Evolutionary conservation across 2,888 invertebrate genomes (phyloP).

Genomic region (Machimus rusticus): DNA sequence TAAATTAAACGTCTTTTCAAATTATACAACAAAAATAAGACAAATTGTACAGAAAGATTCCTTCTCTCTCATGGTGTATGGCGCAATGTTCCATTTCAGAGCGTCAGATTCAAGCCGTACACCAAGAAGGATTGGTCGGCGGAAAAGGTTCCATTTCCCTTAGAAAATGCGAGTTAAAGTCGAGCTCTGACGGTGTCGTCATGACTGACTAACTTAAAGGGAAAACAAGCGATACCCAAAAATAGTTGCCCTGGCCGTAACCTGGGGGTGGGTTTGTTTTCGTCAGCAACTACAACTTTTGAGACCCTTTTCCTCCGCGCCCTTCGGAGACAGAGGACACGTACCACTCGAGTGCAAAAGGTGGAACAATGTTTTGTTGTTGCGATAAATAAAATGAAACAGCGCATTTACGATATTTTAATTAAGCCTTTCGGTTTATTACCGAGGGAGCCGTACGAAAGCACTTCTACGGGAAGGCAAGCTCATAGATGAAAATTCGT

Average conservation of each 20-base stretch:
- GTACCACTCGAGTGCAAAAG: neutral
- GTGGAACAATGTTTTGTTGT: neutral
- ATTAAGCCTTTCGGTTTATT: constrained; percentile 23
- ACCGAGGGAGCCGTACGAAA: neutral
- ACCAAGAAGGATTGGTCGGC: neutral
- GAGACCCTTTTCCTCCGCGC: neutral
- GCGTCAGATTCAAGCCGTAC: neutral
- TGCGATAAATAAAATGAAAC: constrained; percentile 11
- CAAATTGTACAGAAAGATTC: neutral
- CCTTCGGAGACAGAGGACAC: neutral
- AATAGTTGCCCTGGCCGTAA: neutral
- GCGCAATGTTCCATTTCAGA: neutral
- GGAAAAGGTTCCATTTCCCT: neutral
- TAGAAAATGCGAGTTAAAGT: neutral
- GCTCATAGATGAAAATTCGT: constrained; percentile 24
- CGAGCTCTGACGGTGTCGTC: neutral
- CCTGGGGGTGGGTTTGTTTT: neutral
- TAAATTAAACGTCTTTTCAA: neutral
- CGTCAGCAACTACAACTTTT: neutral
- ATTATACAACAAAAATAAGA: neutral
- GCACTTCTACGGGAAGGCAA: neutral
- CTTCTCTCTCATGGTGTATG: neutral
- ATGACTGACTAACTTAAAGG: neutral
- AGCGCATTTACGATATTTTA: constrained; percentile 32
- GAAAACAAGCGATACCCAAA: neutral